These are phyloP conservation scores for Bradypodion pumilum DNA, from an alignment of 2,797 vertebrate species.

Conservation along the genomic window DNA sequence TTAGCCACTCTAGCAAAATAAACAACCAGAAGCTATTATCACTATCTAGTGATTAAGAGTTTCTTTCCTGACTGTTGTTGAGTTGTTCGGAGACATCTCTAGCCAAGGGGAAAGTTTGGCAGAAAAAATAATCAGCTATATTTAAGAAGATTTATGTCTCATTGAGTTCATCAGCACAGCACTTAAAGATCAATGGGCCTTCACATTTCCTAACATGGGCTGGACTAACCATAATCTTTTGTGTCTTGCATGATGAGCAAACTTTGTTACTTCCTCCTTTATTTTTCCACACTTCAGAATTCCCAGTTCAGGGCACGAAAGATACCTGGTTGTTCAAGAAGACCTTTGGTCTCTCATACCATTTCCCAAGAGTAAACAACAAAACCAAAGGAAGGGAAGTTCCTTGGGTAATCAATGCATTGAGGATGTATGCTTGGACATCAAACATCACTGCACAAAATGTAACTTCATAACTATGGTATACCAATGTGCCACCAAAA, in stretches of 20 bases:
- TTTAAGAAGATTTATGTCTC: slow-evolving; percentile 16
- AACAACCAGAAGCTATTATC: background rate
- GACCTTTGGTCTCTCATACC: background rate
- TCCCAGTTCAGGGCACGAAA: background rate
- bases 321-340: background rate
- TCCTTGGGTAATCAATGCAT: too few species aligned
- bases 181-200: slow-evolving; percentile 27
- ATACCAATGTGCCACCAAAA: too few species aligned
- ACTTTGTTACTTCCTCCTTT: background rate
- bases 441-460: background rate
- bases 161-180: background rate
- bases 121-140: background rate
- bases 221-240: too few species aligned
- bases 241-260: background rate
- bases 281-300: background rate
- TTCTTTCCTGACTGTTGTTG: background rate
- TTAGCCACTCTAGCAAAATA: background rate
- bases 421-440: background rate
- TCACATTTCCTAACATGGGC: background rate
- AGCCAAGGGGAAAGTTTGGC: background rate
- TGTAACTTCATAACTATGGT: background rate
- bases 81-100: background rate
- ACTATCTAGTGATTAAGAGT: background rate
- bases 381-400: background rate
- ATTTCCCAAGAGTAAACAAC: background rate